These are phyloP conservation scores for Anguilla rostrata DNA, from an alignment of 2,113 vertebrate genomes.

Conservation along the genomic window DNA sequence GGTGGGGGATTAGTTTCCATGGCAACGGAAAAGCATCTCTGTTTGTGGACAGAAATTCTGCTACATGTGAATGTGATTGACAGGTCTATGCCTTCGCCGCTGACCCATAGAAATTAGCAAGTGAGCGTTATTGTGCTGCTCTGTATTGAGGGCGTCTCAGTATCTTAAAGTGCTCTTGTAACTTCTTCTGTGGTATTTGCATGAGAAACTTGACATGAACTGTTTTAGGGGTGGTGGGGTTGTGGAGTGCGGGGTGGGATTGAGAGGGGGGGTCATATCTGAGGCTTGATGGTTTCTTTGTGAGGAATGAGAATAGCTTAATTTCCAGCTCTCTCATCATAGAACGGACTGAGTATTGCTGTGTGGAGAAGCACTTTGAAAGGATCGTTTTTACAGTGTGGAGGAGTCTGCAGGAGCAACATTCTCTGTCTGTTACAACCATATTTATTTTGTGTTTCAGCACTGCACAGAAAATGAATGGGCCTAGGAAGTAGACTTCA, in stretches of 20 bases:
- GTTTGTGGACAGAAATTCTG: conserved; percentile 95
- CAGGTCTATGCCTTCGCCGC: conserved; percentile 90
- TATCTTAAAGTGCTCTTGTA: conserved; percentile 93
- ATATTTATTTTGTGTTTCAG: neutral
- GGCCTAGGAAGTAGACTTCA: neutral
- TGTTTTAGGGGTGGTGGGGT: conserved; percentile 59
- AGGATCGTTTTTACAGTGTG: conserved; percentile 68
- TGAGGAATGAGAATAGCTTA: conserved; percentile 88
- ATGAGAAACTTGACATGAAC: conserved; percentile 93
- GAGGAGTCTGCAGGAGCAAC: neutral
- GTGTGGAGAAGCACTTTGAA: conserved; percentile 76
- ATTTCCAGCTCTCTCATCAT: conserved; percentile 89
- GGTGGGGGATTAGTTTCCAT: conserved; percentile 96
- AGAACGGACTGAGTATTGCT: conserved; percentile 80
- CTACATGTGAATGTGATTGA: conserved; percentile 96
- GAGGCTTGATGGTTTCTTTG: conserved; percentile 91
- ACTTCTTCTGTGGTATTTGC: conserved; percentile 90
- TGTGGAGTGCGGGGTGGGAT: conserved; percentile 29
- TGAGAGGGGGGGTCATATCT: conserved; percentile 82
- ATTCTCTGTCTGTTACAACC: neutral
- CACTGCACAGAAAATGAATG: neutral
- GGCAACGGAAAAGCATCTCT: conserved; percentile 90
- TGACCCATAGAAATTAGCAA: conserved; percentile 97
- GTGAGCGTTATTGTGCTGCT: conserved; percentile 90
- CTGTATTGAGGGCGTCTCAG: conserved; percentile 85